phyloP scores from a whole-genome alignment of 2,888 invertebrate genomes.

The Miltochrista miniata region DNA sequence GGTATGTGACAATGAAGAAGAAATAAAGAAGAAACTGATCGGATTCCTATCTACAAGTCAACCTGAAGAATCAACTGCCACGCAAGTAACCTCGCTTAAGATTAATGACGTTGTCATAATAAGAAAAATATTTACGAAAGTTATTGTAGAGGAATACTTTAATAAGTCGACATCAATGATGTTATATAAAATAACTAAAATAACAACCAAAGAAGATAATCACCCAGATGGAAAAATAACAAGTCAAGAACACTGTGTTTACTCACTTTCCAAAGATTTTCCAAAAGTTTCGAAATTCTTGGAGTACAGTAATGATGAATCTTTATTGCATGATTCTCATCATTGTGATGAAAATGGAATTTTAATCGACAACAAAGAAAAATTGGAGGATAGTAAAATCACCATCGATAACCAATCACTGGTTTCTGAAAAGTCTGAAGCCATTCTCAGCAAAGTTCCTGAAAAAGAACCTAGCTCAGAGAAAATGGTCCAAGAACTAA shows the following conservation, averaged over 20 bases:
- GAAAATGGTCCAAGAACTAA: conserved; percentile 41
- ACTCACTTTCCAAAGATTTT: background rate
- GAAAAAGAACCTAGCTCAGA: conserved; percentile 60
- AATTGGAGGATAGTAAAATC: conserved; percentile 40
- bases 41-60: background rate
- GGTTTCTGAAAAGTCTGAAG: conserved; percentile 21
- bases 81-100: background rate
- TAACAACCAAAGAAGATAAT: conserved; percentile 6
- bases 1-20: background rate
- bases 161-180: background rate
- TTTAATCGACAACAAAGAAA: conserved; percentile 51
- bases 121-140: conserved; percentile 4
- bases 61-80: conserved; percentile 3
- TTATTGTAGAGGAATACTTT: conserved; percentile 8
- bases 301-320: background rate
- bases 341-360: conserved; percentile 25
- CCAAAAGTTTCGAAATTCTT: background rate
- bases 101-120: background rate
- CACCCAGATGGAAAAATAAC: conserved; percentile 4
- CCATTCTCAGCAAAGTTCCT: conserved; percentile 36
- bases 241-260: background rate
- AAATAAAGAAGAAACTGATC: background rate
- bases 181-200: conserved; percentile 7
- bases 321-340: background rate
- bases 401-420: conserved; percentile 35